These are phyloP conservation scores for Acrocephalus arundinaceus DNA, from an alignment of 2,113 vertebrate genomes.

Conservation along the genomic window DNA sequence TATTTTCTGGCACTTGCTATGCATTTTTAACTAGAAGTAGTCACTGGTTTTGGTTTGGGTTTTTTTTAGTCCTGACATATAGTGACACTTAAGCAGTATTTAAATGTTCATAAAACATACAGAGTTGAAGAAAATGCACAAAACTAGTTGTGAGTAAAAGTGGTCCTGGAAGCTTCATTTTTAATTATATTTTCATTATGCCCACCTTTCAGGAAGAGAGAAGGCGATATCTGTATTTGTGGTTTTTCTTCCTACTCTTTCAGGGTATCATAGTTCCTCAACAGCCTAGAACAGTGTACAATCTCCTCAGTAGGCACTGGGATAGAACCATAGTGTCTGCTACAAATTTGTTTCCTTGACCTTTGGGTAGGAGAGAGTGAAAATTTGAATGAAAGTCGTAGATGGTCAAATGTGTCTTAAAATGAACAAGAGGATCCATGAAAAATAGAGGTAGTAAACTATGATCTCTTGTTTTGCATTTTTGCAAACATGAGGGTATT, in stretches of 20 bases:
- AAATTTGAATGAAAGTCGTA: accelerated
- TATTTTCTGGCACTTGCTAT: neutral
- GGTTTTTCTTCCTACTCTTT: neutral
- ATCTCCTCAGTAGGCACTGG: neutral
- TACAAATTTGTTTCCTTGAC: neutral
- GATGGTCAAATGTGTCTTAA: neutral
- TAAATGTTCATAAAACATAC: neutral
- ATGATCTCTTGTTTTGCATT: neutral
- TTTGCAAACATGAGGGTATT: neutral
- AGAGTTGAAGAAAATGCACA: neutral
- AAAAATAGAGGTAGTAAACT: neutral
- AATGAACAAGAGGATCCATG: neutral
- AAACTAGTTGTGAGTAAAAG: neutral
- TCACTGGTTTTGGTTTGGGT: too few species aligned
- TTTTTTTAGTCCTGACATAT: neutral
- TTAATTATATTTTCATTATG: neutral
- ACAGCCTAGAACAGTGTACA: neutral
- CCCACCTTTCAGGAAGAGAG: neutral
- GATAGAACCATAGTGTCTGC: neutral
- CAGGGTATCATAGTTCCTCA: neutral
- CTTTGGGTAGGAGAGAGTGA: neutral
- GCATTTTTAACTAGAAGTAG: neutral
- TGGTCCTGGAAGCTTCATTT: neutral
- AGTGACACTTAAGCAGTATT: neutral
- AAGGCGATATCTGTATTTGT: neutral